A percentile compares a stretch with the other conserved stretches of the same genome.
Conservation (phyloP, 2,113 vertebrate genomes). For the Cyanoliseus patagonus region DNA sequence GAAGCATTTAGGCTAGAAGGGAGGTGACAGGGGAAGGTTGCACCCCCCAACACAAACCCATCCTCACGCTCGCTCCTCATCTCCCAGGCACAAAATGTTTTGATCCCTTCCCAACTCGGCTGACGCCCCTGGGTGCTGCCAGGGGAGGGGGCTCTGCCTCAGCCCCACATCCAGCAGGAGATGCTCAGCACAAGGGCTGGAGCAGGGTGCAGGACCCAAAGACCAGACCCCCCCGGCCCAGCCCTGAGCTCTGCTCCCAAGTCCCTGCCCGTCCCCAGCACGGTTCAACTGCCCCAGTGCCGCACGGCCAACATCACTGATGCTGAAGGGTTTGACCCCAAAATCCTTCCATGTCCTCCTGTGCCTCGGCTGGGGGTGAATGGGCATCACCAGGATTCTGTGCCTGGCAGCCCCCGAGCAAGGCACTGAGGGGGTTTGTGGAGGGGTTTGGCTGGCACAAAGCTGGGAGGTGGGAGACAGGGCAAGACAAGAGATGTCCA, state of each 20-base stretch:
- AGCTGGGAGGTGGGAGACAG: background rate
- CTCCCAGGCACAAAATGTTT: constrained; percentile 18
- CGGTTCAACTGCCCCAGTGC: fast-evolving
- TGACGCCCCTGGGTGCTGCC: background rate
- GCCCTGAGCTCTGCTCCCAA: background rate
- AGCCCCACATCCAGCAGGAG: background rate
- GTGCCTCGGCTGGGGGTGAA: background rate
- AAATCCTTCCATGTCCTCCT: background rate
- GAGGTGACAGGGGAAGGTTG: constrained; percentile 62
- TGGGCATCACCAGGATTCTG: fast-evolving
- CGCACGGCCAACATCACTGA: background rate
- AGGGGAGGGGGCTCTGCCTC: background rate
- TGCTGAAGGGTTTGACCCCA: background rate
- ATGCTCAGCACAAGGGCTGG: background rate
- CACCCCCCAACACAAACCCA: constrained; percentile 19
- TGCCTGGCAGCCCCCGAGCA: background rate
- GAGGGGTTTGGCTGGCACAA: background rate
- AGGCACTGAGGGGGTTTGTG: background rate
- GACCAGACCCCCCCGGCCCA: background rate
- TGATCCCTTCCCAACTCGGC: background rate
- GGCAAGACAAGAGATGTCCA: background rate
- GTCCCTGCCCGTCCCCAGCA: fast-evolving
- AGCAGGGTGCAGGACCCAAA: background rate
- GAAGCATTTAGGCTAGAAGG: constrained; percentile 65
- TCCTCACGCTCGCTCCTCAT: background rate